Conservation (phyloP, 1,140 invertebrate genomes). For the Bombus turneri region DNA sequence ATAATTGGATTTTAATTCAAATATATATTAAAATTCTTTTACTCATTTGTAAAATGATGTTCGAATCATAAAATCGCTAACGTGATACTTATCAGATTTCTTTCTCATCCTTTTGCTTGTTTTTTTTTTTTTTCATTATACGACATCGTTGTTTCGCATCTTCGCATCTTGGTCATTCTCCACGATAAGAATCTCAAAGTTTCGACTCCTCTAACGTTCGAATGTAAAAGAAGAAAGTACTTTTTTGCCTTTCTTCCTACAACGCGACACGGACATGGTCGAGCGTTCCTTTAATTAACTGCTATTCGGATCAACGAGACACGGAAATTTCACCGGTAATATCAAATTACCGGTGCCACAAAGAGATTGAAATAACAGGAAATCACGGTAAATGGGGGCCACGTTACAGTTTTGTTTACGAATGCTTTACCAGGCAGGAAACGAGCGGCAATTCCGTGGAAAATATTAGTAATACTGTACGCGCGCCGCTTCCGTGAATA, state of each 20-base stretch:
- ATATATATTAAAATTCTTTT: too few species aligned
- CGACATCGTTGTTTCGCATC: neutral
- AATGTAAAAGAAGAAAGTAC: too few species aligned
- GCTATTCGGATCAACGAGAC: conserved; percentile 36
- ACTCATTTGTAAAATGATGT: too few species aligned
- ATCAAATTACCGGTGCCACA: conserved; percentile 6
- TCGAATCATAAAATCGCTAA: too few species aligned
- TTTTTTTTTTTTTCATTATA: neutral
- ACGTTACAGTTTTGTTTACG: conserved; percentile 35
- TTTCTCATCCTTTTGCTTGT: too few species aligned
- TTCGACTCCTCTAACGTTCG: neutral
- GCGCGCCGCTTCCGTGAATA: neutral
- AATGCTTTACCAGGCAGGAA: conserved; percentile 24
- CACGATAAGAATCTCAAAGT: neutral
- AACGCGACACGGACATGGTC: neutral
- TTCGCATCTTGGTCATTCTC: neutral
- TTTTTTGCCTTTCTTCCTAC: neutral
- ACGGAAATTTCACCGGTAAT: conserved; percentile 36
- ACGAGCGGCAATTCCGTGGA: conserved; percentile 8
- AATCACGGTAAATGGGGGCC: conserved; percentile 14
- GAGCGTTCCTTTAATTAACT: conserved; percentile 22
- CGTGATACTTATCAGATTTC: too few species aligned
- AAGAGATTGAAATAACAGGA: conserved; percentile 23
- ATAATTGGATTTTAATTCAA: too few species aligned
- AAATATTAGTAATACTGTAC: neutral